phyloP scores from a whole-genome alignment of 2,888 invertebrate genomes.

The Thymelicus lineola region DNA sequence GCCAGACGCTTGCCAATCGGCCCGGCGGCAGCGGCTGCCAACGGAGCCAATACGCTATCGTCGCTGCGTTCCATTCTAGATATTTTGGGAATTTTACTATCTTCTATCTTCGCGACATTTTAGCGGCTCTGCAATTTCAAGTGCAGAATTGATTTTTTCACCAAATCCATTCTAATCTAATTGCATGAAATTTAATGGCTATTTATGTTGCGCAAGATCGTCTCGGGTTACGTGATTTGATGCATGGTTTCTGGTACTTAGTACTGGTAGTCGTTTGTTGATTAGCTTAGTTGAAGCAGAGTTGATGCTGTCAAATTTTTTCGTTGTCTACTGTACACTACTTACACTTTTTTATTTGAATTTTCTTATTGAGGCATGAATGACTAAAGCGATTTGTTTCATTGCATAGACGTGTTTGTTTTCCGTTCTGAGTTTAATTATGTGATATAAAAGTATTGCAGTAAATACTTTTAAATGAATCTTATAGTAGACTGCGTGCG shows the following conservation, averaged over 20 bases:
- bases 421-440: too few relatives aligned
- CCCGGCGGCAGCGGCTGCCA: conserved; percentile 5
- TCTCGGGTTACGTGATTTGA: not conserved
- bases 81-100: conserved; percentile 34
- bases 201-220: not conserved
- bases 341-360: too few relatives aligned
- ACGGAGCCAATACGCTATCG: conserved; percentile 12
- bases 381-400: too few relatives aligned
- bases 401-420: too few relatives aligned
- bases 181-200: not conserved
- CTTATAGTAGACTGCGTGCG: not conserved
- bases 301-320: too few relatives aligned
- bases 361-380: too few relatives aligned
- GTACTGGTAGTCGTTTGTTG: too few relatives aligned
- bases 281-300: too few relatives aligned
- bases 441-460: not conserved
- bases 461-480: conserved; percentile 4
- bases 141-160: not conserved
- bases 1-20: conserved; percentile 21
- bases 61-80: conserved; percentile 27
- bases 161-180: not conserved
- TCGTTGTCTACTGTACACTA: too few relatives aligned
- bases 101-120: conserved; percentile 15
- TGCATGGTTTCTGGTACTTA: too few relatives aligned
- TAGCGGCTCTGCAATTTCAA: too few relatives aligned